Percentiles rank a stretch among this genome's conserved stretches.
Evolutionary conservation across 2,888 invertebrate species (phyloP).

Genomic region (Drymonia ruficornis): DNA sequence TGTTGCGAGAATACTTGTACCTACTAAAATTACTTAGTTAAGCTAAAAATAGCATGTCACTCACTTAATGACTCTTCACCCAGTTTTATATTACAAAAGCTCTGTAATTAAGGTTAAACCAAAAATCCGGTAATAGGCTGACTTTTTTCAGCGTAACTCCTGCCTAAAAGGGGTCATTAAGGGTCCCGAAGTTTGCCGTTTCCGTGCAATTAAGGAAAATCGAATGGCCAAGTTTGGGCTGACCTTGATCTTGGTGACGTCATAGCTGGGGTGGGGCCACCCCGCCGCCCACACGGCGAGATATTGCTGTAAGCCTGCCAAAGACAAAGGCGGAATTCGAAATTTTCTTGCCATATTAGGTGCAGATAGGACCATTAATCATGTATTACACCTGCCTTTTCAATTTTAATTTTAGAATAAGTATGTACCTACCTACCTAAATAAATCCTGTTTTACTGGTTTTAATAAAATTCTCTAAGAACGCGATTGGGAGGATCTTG

Average conservation of each 20-base stretch:
- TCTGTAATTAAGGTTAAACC: slow-evolving; percentile 2
- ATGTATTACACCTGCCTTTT: too few species aligned
- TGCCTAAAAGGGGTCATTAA: slow-evolving; percentile 14
- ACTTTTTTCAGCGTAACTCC: slow-evolving; percentile 10
- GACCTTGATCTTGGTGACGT: slow-evolving; percentile 48
- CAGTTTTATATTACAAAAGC: slow-evolving; percentile 4
- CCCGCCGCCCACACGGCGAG: slow-evolving; percentile 31
- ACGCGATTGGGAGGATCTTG: too few species aligned
- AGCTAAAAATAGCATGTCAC: background rate
- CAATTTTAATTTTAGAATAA: too few species aligned
- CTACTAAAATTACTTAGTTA: background rate
- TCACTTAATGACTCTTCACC: slow-evolving; percentile 4
- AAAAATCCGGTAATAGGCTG: slow-evolving; percentile 7
- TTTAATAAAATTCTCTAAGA: too few species aligned
- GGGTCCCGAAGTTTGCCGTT: slow-evolving; percentile 17
- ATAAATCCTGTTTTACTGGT: too few species aligned
- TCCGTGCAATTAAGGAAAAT: slow-evolving; percentile 30
- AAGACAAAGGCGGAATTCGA: slow-evolving; percentile 24
- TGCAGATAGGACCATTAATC: too few species aligned
- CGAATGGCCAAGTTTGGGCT: slow-evolving; percentile 17
- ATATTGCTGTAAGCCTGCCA: slow-evolving; percentile 13
- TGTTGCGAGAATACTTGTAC: too few species aligned
- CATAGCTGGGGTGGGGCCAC: slow-evolving; percentile 25
- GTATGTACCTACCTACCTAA: too few species aligned
- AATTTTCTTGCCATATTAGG: slow-evolving; percentile 10